A percentile compares a stretch with the other conserved stretches of the same genome.
Conservation (phyloP, 2,113 vertebrate genomes). For the Microtus oregoni region DNA sequence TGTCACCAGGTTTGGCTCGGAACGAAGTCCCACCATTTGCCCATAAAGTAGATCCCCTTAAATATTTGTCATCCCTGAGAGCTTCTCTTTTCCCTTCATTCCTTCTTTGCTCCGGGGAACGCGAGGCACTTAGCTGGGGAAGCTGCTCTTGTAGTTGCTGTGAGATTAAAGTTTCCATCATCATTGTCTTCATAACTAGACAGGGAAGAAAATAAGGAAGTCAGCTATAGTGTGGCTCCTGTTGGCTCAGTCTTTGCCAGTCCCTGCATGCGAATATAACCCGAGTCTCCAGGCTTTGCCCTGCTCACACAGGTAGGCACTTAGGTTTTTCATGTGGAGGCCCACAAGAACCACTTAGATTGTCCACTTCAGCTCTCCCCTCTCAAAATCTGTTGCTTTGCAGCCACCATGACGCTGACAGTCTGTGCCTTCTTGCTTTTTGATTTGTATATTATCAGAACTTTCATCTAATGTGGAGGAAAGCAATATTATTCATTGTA, state of each 20-base stretch:
- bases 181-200: conserved; percentile 17
- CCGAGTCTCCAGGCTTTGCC: neutral
- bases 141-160: neutral
- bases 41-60: neutral
- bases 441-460: neutral
- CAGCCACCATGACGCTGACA: neutral
- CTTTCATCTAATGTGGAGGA: conserved; percentile 2
- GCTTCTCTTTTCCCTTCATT: neutral
- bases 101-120: conserved; percentile 20
- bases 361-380: neutral
- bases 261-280: neutral
- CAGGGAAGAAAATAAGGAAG: conserved; percentile 14
- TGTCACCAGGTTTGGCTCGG: conserved; percentile 12
- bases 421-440: neutral
- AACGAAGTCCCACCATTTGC: conserved; percentile 24
- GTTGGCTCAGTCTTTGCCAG: neutral
- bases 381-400: neutral
- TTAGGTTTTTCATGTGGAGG: neutral
- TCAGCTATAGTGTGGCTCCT: neutral
- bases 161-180: neutral
- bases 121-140: neutral
- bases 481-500: neutral
- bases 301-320: neutral
- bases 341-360: neutral
- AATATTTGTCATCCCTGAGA: conserved; percentile 42